Evolutionary conservation across 1,140 invertebrate species (phyloP).

Genomic region (Procambarus clarkii): DNA sequence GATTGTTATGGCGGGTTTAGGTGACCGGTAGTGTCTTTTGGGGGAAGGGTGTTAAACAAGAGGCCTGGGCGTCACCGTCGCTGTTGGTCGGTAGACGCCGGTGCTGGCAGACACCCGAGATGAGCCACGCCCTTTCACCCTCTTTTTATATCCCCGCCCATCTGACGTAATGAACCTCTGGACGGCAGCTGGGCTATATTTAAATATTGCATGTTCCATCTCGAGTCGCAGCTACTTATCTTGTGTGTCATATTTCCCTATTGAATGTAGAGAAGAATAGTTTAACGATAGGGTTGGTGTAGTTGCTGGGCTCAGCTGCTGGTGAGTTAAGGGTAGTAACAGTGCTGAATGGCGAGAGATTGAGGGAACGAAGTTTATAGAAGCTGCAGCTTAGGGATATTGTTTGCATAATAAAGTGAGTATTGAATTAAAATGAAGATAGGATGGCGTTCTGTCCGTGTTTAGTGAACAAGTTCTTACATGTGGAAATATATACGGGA

Average conservation of each 20-base stretch:
- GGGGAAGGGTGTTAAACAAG: constrained; percentile 29
- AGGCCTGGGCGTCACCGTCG: constrained; percentile 10
- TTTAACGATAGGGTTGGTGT: neutral
- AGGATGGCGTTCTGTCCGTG: no score
- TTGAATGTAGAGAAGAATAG: neutral
- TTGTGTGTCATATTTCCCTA: neutral
- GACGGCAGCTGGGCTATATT: neutral
- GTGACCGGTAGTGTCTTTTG: no score
- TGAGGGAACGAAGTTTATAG: neutral
- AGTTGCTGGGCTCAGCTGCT: constrained; percentile 24
- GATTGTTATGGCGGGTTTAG: no score
- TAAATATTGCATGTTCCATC: neutral
- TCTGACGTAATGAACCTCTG: constrained; percentile 17
- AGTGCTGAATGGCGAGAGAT: neutral
- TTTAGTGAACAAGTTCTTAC: no score
- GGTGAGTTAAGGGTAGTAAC: no score
- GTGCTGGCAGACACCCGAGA: constrained; percentile 30
- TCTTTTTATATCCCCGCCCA: neutral
- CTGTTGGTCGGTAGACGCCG: constrained; percentile 17
- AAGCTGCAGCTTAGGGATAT: no score
- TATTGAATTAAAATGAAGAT: no score
- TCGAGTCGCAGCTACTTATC: neutral
- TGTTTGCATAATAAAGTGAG: no score
- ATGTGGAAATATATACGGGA: no score
- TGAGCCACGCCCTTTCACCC: constrained; percentile 23